Percentiles rank a stretch among this genome's conserved stretches.
phyloP scores from a whole-genome alignment of 2,113 vertebrate species.

The Megaceryle torquata region DNA sequence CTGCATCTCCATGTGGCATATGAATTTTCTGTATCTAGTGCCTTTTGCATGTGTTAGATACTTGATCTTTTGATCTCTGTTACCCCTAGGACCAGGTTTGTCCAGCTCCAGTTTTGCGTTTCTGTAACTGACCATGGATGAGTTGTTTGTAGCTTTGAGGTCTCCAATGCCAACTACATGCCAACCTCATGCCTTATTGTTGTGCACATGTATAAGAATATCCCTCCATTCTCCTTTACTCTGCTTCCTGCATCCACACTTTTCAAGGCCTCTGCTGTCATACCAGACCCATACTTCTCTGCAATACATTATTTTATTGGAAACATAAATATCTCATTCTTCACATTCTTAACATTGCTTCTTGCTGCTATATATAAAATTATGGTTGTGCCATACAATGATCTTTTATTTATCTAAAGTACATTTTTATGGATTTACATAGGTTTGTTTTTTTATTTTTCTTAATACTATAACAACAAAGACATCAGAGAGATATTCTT shows the following conservation, averaged over 20 bases:
- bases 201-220: accelerated
- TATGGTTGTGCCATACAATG: neutral
- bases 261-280: neutral
- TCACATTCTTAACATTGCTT: neutral
- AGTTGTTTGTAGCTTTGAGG: neutral
- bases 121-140: neutral
- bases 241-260: accelerated
- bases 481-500: neutral
- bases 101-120: neutral
- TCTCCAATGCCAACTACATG: neutral
- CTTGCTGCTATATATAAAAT: neutral
- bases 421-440: neutral
- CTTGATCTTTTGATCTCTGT: neutral
- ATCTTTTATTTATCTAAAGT: neutral
- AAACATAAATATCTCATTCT: neutral
- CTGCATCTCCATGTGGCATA: neutral
- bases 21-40: neutral
- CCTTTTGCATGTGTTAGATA: neutral
- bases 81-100: neutral
- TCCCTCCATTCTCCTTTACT: accelerated
- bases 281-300: neutral
- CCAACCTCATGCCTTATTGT: neutral
- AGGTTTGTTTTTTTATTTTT: neutral
- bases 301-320: neutral
- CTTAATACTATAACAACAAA: neutral